Evolutionary conservation across 2,113 vertebrate genomes (phyloP), one percentile per base, ranked within the genome.

Genomic region (Microcebus griseorufus): DNA sequence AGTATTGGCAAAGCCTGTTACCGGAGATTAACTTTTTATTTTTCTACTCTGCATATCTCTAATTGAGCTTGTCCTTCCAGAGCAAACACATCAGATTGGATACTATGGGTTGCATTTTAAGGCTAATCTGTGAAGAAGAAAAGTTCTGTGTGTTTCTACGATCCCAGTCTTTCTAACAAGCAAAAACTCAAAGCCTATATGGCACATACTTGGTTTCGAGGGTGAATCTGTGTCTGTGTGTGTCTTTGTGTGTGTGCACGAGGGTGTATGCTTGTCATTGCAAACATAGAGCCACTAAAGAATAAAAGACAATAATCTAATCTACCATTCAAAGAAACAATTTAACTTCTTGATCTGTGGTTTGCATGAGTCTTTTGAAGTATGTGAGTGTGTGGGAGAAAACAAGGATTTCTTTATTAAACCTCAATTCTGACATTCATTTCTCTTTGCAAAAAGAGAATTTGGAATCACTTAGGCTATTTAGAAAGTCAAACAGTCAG

Each of bases 401-500:
- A 45, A 95, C 75, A 98, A 84, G 3, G 32, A n/a, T 88, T 96
- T 53, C 88, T 86, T 85, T 90, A 60, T 69, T 91, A 72, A 76
- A 48, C 45, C 94, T 34, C 1, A 0, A 51, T 80, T 39, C 93
- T 83, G 88, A 70, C 53, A 84, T 81, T 96, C 64, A 78, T 95
- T 92, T 90, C n/a, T 97, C 90, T 96, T 80, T 95, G 83, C 55
- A 16, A 62, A 85, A 34, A 92, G 92, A 55, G 55, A 88, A 11
- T 88, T 98, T 97, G 90, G 96, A 97, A 75, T 72, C 9, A 64
- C 69, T 95, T 29, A 32, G 39, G 92, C 95, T 85, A 9, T 94
- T 97, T 45, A 94, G 86, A 97, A 98, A 97, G 78, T 82, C 32
- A 88, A 90, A 72, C 20, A 86, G 80, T 93, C 88, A 96, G 93